Conservation (phyloP, 2,113 vertebrate genomes). For the Zosterops hypoxanthus region DNA sequence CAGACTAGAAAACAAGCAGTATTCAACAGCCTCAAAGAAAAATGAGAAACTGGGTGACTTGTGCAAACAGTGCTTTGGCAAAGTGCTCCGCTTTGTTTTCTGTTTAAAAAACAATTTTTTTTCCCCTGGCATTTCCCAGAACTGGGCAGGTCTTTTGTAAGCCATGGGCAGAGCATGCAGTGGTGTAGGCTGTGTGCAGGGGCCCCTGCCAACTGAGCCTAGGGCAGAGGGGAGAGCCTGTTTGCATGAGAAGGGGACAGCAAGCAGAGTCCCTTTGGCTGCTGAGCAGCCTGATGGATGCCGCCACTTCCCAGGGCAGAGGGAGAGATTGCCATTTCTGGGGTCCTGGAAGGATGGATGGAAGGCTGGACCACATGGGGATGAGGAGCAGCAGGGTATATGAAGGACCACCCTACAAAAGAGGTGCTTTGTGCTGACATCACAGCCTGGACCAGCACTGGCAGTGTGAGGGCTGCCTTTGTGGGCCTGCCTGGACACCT, state of each 20-base stretch:
- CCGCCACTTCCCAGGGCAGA: fast-evolving
- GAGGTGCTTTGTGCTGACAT: background rate
- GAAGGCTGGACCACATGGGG: fast-evolving
- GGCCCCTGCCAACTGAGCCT: background rate
- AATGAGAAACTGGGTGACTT: slow-evolving; percentile 2
- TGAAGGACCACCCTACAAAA: background rate
- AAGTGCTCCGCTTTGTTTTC: background rate
- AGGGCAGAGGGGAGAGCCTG: background rate
- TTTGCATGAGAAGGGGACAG: background rate
- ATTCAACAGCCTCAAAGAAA: background rate
- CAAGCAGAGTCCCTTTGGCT: background rate
- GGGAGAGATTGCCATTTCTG: background rate
- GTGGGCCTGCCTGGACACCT: background rate
- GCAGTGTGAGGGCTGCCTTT: background rate
- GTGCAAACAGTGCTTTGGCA: slow-evolving; percentile 1
- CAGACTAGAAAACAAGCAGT: background rate
- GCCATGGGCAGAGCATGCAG: fast-evolving
- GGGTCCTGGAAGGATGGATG: background rate
- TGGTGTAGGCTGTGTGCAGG: background rate
- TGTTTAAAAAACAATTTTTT: background rate
- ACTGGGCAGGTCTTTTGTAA: background rate
- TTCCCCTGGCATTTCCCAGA: background rate
- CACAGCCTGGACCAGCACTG: background rate
- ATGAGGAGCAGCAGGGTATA: fast-evolving
- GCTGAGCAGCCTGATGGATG: background rate